These are phyloP conservation scores for Phyllotreta striolata DNA, from an alignment of 2,888 invertebrate genomes.

Conservation along the genomic window DNA sequence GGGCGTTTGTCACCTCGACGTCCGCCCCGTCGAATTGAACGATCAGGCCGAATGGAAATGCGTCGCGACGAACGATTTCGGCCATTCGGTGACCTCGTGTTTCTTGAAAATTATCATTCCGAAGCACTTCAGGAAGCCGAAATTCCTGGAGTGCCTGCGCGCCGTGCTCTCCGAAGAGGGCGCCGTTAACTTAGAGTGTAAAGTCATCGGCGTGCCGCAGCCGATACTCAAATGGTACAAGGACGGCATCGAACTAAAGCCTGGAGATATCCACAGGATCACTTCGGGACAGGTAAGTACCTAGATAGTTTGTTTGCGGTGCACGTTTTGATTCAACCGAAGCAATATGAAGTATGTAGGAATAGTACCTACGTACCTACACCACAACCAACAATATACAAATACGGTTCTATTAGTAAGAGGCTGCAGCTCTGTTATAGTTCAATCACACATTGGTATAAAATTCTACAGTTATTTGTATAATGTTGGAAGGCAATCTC, in stretches of 20 bases:
- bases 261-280: constrained; percentile 90
- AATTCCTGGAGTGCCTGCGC: constrained; percentile 84
- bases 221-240: constrained; percentile 93
- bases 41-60: constrained; percentile 95
- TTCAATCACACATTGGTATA: not conserved
- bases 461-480: no score
- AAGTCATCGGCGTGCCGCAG: constrained; percentile 91
- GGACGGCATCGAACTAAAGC: constrained; percentile 87
- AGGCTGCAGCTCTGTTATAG: not conserved
- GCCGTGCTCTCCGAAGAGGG: constrained; percentile 86
- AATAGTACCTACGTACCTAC: no score
- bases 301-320: constrained; percentile 21
- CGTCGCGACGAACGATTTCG: constrained; percentile 87
- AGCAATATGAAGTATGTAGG: not conserved
- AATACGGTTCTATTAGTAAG: no score
- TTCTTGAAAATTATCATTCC: constrained; percentile 86
- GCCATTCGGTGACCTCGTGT: constrained; percentile 87
- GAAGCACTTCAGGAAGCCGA: constrained; percentile 86
- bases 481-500: no score
- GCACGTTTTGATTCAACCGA: constrained; percentile 8
- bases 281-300: constrained; percentile 76
- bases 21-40: constrained; percentile 77
- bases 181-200: constrained; percentile 90
- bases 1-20: constrained; percentile 77
- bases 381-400: no score